Percentiles rank a stretch among this genome's conserved stretches.
Conservation (phyloP, 2,888 invertebrate species). For the Mesodorylaimus sp. region DNA sequence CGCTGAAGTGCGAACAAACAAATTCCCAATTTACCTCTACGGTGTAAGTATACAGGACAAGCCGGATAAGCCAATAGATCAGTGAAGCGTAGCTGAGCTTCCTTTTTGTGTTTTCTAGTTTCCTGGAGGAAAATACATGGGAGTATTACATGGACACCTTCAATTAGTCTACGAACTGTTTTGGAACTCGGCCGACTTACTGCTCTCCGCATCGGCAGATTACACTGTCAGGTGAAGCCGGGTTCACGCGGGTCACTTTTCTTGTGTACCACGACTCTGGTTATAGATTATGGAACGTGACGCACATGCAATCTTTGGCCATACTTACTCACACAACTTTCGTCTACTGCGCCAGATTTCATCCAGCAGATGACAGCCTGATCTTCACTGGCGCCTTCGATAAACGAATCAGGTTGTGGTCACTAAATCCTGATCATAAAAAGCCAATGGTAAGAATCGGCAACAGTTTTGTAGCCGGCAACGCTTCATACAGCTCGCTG, state of each 20-base stretch:
- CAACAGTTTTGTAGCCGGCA: not conserved
- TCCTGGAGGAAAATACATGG: not conserved
- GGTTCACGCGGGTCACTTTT: too few relatives aligned
- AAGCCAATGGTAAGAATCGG: not conserved
- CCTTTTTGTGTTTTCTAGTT: too few relatives aligned
- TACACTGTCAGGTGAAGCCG: constrained; percentile 40
- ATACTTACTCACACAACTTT: constrained; percentile 50
- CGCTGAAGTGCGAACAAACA: not conserved
- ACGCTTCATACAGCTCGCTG: not conserved
- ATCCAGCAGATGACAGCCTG: constrained; percentile 35
- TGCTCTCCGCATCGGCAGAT: constrained; percentile 50
- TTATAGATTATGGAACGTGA: too few relatives aligned
- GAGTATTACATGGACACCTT: not conserved
- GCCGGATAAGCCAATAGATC: too few relatives aligned
- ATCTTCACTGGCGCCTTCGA: constrained; percentile 49
- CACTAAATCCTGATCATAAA: constrained; percentile 15
- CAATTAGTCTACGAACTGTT: constrained; percentile 11
- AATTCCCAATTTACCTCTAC: not conserved
- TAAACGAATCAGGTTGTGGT: constrained; percentile 46
- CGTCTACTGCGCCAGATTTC: constrained; percentile 47
- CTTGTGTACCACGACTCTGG: too few relatives aligned
- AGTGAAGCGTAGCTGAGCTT: too few relatives aligned
- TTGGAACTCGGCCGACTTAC: constrained; percentile 24
- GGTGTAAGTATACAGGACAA: too few relatives aligned
- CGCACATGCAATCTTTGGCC: constrained; percentile 31